These are phyloP conservation scores for Cynocephalus volans DNA, from an alignment of 2,113 vertebrate species.

Conservation along the genomic window DNA sequence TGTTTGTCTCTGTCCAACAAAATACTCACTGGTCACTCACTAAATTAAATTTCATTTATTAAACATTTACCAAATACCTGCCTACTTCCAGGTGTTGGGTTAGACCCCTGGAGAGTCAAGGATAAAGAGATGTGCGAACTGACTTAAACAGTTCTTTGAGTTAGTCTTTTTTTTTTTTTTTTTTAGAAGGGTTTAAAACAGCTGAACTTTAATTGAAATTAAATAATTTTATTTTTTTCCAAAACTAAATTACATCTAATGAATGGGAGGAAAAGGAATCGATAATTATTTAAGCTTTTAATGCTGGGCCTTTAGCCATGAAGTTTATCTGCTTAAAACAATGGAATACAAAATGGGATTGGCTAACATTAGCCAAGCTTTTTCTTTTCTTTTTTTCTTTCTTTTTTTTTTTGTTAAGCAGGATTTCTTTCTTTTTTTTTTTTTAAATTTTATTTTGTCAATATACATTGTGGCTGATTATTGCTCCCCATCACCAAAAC, in stretches of 20 bases:
- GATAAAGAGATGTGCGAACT: not conserved
- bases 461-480: too few relatives aligned
- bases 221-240: not conserved
- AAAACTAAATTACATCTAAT: conserved; percentile 29
- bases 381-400: too few relatives aligned
- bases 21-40: not conserved
- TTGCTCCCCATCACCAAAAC: too few relatives aligned
- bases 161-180: too few relatives aligned
- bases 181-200: not conserved
- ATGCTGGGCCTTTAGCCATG: not conserved
- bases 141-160: not conserved
- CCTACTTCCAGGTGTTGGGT: not conserved
- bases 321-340: conserved; percentile 12
- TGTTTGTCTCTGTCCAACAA: not conserved
- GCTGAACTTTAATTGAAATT: not conserved
- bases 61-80: not conserved
- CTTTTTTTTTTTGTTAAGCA: too few relatives aligned
- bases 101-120: not conserved
- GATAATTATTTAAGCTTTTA: conserved; percentile 45
- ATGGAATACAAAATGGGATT: not conserved
- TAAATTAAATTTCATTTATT: conserved; percentile 24
- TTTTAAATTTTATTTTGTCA: too few relatives aligned
- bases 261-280: not conserved
- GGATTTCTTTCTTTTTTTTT: too few relatives aligned
- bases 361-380: not conserved